phyloP scores from a whole-genome alignment of 1,140 invertebrate genomes.

The Rhagoletis pomonella region DNA sequence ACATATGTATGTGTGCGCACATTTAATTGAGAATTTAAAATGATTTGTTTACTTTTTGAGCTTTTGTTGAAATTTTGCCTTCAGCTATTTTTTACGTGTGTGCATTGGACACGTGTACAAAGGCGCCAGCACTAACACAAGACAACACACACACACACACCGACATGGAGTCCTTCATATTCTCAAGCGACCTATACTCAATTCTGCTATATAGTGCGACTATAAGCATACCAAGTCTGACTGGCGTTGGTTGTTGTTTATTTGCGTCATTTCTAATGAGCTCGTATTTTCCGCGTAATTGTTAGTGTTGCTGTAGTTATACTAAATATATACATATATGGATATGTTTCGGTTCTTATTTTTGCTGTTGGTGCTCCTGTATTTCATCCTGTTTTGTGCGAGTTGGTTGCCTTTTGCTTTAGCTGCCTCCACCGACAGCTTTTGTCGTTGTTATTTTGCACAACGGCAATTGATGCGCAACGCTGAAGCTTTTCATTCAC shows the following conservation, averaged over 20 bases:
- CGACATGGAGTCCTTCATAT: too few relatives aligned
- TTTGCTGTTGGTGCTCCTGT: neutral
- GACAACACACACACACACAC: neutral
- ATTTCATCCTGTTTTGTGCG: neutral
- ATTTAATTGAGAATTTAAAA: constrained; percentile 56
- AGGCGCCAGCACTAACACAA: neutral
- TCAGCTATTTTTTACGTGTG: constrained; percentile 50
- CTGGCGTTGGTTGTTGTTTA: neutral
- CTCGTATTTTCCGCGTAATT: constrained; percentile 1
- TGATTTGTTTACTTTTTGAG: constrained; percentile 53
- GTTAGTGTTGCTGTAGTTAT: neutral
- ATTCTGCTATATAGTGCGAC: neutral
- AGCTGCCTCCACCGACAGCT: neutral
- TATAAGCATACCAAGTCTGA: neutral
- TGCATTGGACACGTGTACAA: neutral
- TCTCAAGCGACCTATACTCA: neutral
- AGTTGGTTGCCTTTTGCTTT: neutral
- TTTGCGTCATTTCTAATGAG: constrained; percentile 47
- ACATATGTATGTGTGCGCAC: neutral
- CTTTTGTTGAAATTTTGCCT: constrained; percentile 54
- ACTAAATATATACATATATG: neutral
- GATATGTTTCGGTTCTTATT: neutral
- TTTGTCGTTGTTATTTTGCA: neutral
- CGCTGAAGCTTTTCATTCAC: neutral
- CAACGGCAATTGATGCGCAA: constrained; percentile 1